Evolutionary conservation across 2,797 vertebrate species (phyloP), one percentile per base, ranked within the genome.

Genomic region (Orestias chungarensis): DNA sequence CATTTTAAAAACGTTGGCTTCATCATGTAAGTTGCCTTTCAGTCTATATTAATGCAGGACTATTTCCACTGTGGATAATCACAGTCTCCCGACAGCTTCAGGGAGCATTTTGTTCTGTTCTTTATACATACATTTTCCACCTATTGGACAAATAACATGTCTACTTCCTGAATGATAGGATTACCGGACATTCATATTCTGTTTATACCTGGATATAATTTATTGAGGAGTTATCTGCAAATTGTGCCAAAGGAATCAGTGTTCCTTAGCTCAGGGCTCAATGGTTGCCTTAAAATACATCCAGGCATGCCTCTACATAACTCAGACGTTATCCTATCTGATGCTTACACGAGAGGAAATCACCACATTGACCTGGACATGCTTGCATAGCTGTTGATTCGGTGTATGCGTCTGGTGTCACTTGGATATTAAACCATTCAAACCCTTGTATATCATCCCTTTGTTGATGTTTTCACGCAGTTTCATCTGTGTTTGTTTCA

Each of bases 381-480:
- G n/a, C n/a, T n/a, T n/a, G n/a, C n/a, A n/a, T n/a, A n/a, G n/a
- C n/a, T n/a, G n/a, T n/a, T 55, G 15, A 55, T 27, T 18, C 7
- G 8, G 31, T 55, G 27, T 18, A 57, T 8, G 20, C 33, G 9
- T 57, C 29, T 57, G 8, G 6, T 57, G 9, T 33, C 17, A 57
- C 54, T 8, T 57, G 17, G 31, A 33, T 17, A 33, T 57, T 29
- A 27, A 44, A 64, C 40, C 27, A 64, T 18, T 27, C 10, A 64
- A 27, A 25, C 9, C 12, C 2, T 43, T 10, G 3, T 18, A 1
- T 44, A 4, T 10, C 2, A 43, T 44, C 18, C 3, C 54, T 75
- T 76, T 68, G 55, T 68, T 68, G 66, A 29, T 68, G 70, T 61
- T 75, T 76, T 9, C 12, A n/a, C n/a, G n/a, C n/a, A n/a, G n/a